phyloP scores from a whole-genome alignment of 2,113 vertebrate species.

The Notothenia rossii region DNA sequence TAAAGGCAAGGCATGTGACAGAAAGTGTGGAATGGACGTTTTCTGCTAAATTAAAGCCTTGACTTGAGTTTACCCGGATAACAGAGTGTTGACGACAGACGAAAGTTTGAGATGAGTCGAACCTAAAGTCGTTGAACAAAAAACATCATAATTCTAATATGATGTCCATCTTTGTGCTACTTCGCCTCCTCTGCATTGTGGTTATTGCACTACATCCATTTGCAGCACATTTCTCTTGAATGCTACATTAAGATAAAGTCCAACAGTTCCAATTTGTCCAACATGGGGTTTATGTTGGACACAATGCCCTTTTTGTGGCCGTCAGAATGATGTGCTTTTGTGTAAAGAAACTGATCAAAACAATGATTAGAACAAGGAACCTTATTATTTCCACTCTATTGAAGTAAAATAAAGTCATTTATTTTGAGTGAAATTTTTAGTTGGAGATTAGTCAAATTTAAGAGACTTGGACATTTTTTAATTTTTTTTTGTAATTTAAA shows the following conservation, averaged over 20 bases:
- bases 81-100: neutral
- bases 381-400: neutral
- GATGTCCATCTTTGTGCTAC: neutral
- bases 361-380: too few relatives aligned
- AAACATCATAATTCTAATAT: neutral
- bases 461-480: too few relatives aligned
- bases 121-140: neutral
- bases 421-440: too few relatives aligned
- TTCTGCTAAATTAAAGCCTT: slow-evolving; percentile 34
- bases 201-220: neutral
- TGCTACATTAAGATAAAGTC: neutral
- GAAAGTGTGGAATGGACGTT: slow-evolving; percentile 14
- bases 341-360: too few relatives aligned
- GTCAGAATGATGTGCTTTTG: too few relatives aligned
- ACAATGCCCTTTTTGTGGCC: neutral
- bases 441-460: too few relatives aligned
- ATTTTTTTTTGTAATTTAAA: too few relatives aligned
- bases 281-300: too few relatives aligned
- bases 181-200: neutral
- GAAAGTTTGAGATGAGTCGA: neutral
- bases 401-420: neutral
- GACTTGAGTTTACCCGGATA: neutral
- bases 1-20: slow-evolving; percentile 32
- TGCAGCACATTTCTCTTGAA: neutral
- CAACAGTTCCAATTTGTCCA: neutral